phyloP scores from a whole-genome alignment of 2,113 vertebrate genomes.

The Sinocyclocheilus rhinocerous region DNA sequence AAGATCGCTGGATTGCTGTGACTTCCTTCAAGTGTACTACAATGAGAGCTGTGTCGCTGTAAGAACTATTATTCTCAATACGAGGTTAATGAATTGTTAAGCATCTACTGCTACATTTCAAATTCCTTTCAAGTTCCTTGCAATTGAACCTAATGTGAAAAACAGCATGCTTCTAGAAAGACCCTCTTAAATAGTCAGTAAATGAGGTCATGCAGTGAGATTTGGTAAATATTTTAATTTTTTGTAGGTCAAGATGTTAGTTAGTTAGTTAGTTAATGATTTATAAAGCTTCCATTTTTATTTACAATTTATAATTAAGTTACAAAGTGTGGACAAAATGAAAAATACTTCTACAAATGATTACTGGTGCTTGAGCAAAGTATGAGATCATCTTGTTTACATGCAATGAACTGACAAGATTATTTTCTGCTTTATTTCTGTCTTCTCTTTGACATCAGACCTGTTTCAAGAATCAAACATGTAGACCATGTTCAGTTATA shows the following conservation, averaged over 20 bases:
- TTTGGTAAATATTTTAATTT: neutral
- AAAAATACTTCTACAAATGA: neutral
- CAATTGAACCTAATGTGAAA: neutral
- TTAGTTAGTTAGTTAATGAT: neutral
- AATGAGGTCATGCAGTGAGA: neutral
- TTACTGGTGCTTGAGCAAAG: neutral
- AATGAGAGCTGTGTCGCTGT: constrained; percentile 83
- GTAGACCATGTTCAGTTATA: constrained; percentile 77
- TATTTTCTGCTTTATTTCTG: neutral
- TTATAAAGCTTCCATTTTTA: neutral
- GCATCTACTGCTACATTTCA: neutral
- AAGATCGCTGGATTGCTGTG: constrained; percentile 89
- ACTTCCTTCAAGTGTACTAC: constrained; percentile 75
- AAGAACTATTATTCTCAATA: constrained; percentile 62
- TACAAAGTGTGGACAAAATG: neutral
- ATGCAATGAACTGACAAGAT: neutral
- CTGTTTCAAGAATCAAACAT: constrained; percentile 65
- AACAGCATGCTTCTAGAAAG: neutral
- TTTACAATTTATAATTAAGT: neutral
- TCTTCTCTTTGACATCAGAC: constrained; percentile 66
- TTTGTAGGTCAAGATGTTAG: neutral
- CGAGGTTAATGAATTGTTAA: neutral
- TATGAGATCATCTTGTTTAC: neutral
- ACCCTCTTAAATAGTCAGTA: neutral
- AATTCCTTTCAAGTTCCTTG: neutral